These are phyloP conservation scores for Drosophila paranaensis DNA, from an alignment of 2,888 invertebrate genomes.

Conservation along the genomic window DNA sequence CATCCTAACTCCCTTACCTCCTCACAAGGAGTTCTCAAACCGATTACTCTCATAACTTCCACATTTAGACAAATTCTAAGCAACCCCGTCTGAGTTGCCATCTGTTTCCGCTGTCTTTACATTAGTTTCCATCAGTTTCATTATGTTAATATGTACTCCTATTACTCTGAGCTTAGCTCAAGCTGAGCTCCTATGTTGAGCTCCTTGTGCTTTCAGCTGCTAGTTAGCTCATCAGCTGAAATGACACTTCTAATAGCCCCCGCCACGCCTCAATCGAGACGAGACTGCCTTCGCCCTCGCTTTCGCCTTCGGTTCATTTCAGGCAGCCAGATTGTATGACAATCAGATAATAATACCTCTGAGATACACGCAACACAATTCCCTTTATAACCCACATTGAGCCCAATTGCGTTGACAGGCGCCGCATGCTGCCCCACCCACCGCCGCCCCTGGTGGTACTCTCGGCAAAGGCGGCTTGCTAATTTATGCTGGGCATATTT, in stretches of 20 bases:
- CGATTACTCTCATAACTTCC: not conserved
- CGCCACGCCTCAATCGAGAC: not conserved
- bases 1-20: not conserved
- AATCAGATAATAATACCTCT: constrained; percentile 79
- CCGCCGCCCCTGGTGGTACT: not conserved
- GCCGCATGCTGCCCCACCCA: constrained; percentile 61
- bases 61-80: not conserved
- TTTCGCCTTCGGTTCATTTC: not conserved
- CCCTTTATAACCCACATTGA: constrained; percentile 78
- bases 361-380: constrained; percentile 78
- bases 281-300: not conserved
- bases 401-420: constrained; percentile 70
- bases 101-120: not conserved
- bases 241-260: constrained; percentile 30
- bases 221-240: constrained; percentile 22
- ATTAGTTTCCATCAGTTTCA: constrained; percentile 1
- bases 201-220: not conserved
- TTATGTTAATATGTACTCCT: not conserved
- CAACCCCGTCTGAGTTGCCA: not conserved
- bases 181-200: not conserved
- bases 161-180: not conserved
- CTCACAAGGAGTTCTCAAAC: not conserved
- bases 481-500: constrained; percentile 82
- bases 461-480: constrained; percentile 52
- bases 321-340: constrained; percentile 66